phyloP scores from a whole-genome alignment of 2,888 invertebrate genomes.

The Acanthosepion pharaonis region DNA sequence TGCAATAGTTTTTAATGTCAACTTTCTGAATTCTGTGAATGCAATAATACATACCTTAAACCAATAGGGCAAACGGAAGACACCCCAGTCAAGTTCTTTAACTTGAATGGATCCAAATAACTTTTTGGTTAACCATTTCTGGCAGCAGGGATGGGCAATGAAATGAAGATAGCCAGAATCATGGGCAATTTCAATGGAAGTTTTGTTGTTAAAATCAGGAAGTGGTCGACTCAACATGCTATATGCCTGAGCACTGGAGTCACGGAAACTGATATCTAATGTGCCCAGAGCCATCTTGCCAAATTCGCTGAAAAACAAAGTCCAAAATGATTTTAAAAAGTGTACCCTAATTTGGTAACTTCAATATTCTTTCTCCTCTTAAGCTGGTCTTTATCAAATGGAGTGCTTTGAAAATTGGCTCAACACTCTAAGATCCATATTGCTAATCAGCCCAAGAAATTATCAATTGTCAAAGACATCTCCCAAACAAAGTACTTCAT shows the following conservation, averaged over 20 bases:
- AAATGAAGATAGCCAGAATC: conserved; percentile 74
- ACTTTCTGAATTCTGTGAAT: background rate
- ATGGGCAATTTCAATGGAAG: conserved; percentile 74
- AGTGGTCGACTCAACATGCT: conserved; percentile 71
- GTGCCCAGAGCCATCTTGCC: conserved; percentile 72
- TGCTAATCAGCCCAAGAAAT: background rate
- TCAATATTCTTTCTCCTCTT: no score
- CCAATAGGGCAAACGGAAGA: conserved; percentile 70
- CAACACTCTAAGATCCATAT: background rate
- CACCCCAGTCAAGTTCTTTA: conserved; percentile 70
- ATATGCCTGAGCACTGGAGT: conserved; percentile 70
- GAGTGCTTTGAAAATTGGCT: background rate
- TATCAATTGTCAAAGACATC: background rate
- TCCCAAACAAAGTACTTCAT: no score
- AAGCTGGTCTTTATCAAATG: no score
- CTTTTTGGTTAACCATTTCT: conserved; percentile 76
- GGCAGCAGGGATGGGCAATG: conserved; percentile 76
- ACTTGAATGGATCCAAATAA: conserved; percentile 73
- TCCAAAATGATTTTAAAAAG: background rate
- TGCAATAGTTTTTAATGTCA: no score
- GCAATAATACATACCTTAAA: conserved; percentile 67
- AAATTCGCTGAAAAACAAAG: conserved; percentile 65
- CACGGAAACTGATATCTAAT: conserved; percentile 70
- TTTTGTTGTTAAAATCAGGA: conserved; percentile 72
- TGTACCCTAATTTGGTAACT: no score